Evolutionary conservation across 2,888 invertebrate genomes (phyloP), one percentile per base, ranked within the genome.

Genomic region (Seira sanloemensis): DNA sequence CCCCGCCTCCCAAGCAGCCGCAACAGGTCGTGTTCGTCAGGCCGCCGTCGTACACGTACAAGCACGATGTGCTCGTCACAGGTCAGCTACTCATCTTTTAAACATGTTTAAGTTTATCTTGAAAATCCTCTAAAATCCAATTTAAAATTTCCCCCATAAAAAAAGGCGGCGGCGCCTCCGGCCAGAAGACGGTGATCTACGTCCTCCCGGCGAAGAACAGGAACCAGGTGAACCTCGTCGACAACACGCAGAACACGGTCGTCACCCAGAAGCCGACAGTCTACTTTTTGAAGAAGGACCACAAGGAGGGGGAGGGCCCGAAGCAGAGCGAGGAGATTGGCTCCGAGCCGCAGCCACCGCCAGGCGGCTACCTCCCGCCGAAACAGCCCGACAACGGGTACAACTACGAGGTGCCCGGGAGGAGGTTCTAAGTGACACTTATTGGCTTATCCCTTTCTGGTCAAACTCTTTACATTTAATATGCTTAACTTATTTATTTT

Each of bases 21-120:
- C 78, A 83, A 54, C 83, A 84, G 66, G 84, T 86, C n/a, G 81
- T 86, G 18, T 86, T 86, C 37, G 80, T 86, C 58, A 77, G 84
- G 54, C 86, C 86, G 66, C 86, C 86, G 46, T 25, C 77, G 18
- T 81, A 82, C 54, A 84, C 74, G 23, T 86, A 86, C 72, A 86
- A 82, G 66, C 86, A 86, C 58, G 81, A 86, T 66, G 86, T 86
- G 16, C 23, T 82, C 16, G 77, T 86, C 21, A 72, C 72, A 23
- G n/a, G n/a, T n/a, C n/a, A n/a, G n/a, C n/a, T n/a, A n/a, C n/a
- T n/a, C n/a, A n/a, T n/a, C n/a, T 74, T n/a, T n/a, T n/a, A n/a
- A n/a, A n/a, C n/a, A n/a, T n/a, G n/a, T n/a, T n/a, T n/a, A n/a
- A n/a, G n/a, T n/a, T n/a, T n/a, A n/a, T n/a, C n/a, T n/a, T n/a